phyloP scores from a whole-genome alignment of 2,113 vertebrate genomes.

The Mellivora capensis region DNA sequence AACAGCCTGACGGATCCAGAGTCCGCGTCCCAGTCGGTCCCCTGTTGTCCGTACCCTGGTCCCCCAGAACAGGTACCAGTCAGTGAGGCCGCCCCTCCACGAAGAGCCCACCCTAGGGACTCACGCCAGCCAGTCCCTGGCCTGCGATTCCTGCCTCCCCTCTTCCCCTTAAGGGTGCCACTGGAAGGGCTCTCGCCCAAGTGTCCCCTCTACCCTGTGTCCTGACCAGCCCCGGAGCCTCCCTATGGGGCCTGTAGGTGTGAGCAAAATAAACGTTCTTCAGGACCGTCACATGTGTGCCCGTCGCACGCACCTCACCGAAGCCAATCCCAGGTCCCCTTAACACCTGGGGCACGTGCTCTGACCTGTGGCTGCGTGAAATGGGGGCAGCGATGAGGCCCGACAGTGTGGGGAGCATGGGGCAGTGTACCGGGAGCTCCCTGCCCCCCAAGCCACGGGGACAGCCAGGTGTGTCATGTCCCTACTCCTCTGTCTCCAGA shows the following conservation, averaged over 20 bases:
- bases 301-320: rapidly evolving
- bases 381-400: not conserved
- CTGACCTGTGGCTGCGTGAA: not conserved
- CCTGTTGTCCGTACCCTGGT: not conserved
- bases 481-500: not conserved
- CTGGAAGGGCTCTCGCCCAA: rapidly evolving
- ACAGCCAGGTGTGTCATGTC: not conserved
- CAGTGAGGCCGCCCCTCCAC: not conserved
- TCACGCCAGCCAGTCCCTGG: not conserved
- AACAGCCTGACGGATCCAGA: not conserved
- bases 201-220: not conserved
- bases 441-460: not conserved
- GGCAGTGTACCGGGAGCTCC: too few species aligned
- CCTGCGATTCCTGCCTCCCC: not conserved
- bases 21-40: too few species aligned
- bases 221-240: not conserved
- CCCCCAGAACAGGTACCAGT: not conserved
- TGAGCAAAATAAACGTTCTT: not conserved
- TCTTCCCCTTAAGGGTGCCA: not conserved
- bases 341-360: rapidly evolving
- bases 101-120: not conserved
- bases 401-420: not conserved
- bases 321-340: not conserved
- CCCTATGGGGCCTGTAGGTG: not conserved
- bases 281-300: not conserved